Evolutionary conservation across 2,797 vertebrate species (phyloP).

Genomic region (Phrynocephalus guinanensis): DNA sequence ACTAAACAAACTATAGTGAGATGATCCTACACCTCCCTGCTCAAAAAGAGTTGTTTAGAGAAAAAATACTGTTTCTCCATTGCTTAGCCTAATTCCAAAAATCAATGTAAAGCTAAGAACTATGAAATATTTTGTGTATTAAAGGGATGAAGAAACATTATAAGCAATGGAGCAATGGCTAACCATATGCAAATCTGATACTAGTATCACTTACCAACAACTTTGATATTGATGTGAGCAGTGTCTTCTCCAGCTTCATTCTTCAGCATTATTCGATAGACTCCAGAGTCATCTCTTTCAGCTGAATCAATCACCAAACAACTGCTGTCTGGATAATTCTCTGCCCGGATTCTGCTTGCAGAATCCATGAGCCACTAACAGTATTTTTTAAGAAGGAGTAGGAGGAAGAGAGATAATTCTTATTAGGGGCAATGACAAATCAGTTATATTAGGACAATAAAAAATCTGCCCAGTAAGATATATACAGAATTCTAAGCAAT

Average conservation of each 20-base stretch:
- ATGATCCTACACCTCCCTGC: not conserved
- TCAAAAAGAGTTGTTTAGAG: not conserved
- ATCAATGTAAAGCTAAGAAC: not conserved
- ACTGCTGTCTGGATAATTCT: slow-evolving; percentile 91
- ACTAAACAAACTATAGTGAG: no score
- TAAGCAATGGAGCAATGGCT: not conserved
- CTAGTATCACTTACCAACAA: slow-evolving; percentile 88
- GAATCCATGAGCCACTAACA: slow-evolving; percentile 90
- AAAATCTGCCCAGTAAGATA: not conserved
- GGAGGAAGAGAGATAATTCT: not conserved
- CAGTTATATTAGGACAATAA: not conserved
- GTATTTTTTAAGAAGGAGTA: slow-evolving; percentile 20
- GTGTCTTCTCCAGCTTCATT: slow-evolving; percentile 96
- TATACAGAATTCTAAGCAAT: not conserved
- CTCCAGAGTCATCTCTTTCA: slow-evolving; percentile 91
- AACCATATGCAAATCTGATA: not conserved
- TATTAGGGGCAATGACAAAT: not conserved
- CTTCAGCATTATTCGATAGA: slow-evolving; percentile 93
- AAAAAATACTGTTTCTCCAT: not conserved
- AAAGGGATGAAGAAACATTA: not conserved
- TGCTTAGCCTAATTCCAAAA: not conserved
- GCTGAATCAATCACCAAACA: slow-evolving; percentile 93
- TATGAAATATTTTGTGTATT: not conserved
- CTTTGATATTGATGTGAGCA: slow-evolving; percentile 92
- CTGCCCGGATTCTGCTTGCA: slow-evolving; percentile 87